A percentile compares a stretch with the other conserved stretches of the same genome.
phyloP scores from a whole-genome alignment of 2,888 invertebrate species.

The Tenthredo mesomela region DNA sequence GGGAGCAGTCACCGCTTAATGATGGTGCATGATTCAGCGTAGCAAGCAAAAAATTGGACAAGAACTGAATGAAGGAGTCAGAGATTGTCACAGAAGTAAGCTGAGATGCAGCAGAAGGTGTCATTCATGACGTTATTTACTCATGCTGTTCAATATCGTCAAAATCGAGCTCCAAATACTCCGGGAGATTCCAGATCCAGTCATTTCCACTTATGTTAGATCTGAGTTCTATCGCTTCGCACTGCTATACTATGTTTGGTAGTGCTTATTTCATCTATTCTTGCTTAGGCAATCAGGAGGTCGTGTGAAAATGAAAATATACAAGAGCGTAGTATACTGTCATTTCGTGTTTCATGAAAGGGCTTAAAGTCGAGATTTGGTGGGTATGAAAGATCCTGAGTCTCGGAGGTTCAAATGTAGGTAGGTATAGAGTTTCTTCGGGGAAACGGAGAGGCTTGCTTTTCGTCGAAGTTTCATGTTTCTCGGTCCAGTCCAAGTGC shows the following conservation, averaged over 20 bases:
- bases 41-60: neutral
- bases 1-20: neutral
- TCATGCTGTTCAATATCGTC: neutral
- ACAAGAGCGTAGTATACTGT: neutral
- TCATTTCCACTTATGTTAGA: neutral
- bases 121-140: neutral
- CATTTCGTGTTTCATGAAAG: neutral
- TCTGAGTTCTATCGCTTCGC: neutral
- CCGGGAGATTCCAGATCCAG: neutral
- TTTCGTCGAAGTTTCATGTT: neutral
- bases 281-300: neutral
- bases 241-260: neutral
- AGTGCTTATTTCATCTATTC: neutral
- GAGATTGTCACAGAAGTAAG: neutral
- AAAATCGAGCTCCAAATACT: neutral
- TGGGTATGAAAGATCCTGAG: constrained; percentile 6
- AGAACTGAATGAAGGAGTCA: neutral
- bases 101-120: neutral
- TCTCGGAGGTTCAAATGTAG: neutral
- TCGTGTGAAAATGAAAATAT: neutral
- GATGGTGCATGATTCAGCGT: neutral
- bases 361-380: neutral
- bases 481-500: neutral
- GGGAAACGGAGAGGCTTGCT: neutral
- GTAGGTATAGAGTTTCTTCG: constrained; percentile 1